Evolutionary conservation across 2,113 vertebrate species (phyloP).

Genomic region (Dunckerocampus dactyliophorus): DNA sequence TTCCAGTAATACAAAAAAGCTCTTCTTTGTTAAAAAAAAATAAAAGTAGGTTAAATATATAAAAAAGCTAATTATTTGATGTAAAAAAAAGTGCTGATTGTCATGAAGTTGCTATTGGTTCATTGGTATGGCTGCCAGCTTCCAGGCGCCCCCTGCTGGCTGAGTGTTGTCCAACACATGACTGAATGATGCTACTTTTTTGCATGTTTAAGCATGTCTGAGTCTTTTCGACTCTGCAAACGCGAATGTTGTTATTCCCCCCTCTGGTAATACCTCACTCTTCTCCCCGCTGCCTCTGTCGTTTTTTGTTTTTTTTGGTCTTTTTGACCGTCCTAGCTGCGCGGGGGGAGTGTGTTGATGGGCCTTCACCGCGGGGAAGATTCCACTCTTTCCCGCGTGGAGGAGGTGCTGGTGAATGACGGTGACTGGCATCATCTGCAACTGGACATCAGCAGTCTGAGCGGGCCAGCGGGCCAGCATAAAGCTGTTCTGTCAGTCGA

Average conservation of each 20-base stretch:
- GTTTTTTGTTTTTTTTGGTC: too few relatives aligned
- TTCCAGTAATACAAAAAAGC: too few relatives aligned
- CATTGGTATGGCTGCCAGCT: not conserved
- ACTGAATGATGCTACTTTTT: not conserved
- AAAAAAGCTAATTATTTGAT: too few relatives aligned
- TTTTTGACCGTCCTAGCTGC: conserved; percentile 67
- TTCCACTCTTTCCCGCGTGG: conserved; percentile 73
- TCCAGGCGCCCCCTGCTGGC: conserved; percentile 1
- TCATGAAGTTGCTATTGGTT: not conserved
- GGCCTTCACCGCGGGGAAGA: conserved; percentile 76
- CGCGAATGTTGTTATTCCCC: not conserved
- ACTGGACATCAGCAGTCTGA: conserved; percentile 73
- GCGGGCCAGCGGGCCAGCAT: conserved; percentile 46
- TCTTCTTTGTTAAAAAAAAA: too few relatives aligned
- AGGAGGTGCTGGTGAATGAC: conserved; percentile 79
- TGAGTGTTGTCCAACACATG: not conserved
- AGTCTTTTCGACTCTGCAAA: not conserved
- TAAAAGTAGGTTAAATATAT: too few relatives aligned
- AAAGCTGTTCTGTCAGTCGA: conserved; percentile 79
- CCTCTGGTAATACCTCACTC: conserved; percentile 14
- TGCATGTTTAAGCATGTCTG: not conserved
- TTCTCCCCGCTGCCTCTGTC: too few relatives aligned
- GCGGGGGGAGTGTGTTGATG: conserved; percentile 77
- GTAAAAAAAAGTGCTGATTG: not conserved
- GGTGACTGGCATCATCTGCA: conserved; percentile 87